Conservation (phyloP, 2,797 vertebrate species). For the Rhynchonycteris naso region DNA sequence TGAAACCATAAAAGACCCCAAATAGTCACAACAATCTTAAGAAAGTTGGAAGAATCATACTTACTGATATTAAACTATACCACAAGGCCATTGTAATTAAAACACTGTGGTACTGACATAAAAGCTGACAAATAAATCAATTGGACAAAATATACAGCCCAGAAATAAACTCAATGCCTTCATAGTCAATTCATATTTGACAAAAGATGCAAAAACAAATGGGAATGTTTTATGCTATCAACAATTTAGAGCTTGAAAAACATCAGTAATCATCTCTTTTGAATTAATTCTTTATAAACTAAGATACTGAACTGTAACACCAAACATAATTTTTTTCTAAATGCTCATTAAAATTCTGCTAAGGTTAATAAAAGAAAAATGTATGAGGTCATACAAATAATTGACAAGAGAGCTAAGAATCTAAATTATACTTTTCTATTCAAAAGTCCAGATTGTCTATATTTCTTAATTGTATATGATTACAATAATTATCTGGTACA, state of each 20-base stretch:
- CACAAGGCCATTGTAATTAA: no score
- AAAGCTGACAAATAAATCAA: no score
- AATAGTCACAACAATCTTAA: no score
- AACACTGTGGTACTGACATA: no score
- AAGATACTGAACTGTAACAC: neutral
- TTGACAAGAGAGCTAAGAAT: neutral
- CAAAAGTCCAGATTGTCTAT: neutral
- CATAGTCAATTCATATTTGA: no score
- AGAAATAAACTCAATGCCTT: no score
- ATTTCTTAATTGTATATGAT: neutral
- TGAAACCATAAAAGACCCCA: no score
- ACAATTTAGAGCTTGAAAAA: neutral
- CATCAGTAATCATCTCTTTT: neutral
- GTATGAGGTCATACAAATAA: neutral
- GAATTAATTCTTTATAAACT: constrained; percentile 1
- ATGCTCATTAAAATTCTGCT: neutral
- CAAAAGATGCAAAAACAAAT: neutral
- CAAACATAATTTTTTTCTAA: neutral
- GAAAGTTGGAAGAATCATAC: no score
- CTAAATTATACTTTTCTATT: neutral
- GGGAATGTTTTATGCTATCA: neutral
- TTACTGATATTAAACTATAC: no score
- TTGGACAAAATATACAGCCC: no score
- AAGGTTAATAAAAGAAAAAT: neutral
- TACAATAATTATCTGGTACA: neutral